Evolutionary conservation across 2,888 invertebrate genomes (phyloP).

Genomic region (Folsomia candida): DNA sequence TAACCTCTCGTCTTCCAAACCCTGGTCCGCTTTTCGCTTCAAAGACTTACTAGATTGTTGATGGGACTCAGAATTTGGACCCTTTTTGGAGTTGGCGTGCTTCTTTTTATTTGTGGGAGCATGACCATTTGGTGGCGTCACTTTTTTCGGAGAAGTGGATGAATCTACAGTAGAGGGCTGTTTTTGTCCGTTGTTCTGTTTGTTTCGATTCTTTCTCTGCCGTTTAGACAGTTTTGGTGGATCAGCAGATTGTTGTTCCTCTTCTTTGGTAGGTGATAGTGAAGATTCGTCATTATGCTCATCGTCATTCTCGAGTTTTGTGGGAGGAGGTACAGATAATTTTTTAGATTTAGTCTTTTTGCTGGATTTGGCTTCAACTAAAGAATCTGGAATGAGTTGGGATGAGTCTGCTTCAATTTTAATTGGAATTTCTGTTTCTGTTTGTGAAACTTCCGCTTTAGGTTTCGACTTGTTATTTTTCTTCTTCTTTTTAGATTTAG

Average conservation of each 20-base stretch:
- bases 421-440: neutral
- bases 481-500: conserved; percentile 51
- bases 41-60: neutral
- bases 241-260: too few relatives aligned
- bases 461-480: conserved; percentile 53
- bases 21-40: conserved; percentile 28
- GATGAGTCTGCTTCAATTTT: neutral
- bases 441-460: neutral
- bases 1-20: conserved; percentile 69
- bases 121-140: neutral
- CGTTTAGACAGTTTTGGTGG: conserved; percentile 20
- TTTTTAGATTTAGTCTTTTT: too few relatives aligned
- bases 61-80: neutral
- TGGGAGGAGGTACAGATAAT: too few relatives aligned
- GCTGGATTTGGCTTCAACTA: too few relatives aligned
- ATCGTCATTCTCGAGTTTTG: too few relatives aligned
- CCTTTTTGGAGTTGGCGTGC: neutral
- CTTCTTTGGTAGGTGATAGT: too few relatives aligned
- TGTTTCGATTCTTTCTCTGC: conserved; percentile 18
- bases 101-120: neutral
- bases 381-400: neutral
- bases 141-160: neutral
- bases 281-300: too few relatives aligned
- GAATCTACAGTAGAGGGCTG: conserved; percentile 15
- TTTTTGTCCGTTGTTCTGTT: conserved; percentile 54